Conservation (phyloP, 2,113 vertebrate genomes). For the Alligator sinensis region DNA sequence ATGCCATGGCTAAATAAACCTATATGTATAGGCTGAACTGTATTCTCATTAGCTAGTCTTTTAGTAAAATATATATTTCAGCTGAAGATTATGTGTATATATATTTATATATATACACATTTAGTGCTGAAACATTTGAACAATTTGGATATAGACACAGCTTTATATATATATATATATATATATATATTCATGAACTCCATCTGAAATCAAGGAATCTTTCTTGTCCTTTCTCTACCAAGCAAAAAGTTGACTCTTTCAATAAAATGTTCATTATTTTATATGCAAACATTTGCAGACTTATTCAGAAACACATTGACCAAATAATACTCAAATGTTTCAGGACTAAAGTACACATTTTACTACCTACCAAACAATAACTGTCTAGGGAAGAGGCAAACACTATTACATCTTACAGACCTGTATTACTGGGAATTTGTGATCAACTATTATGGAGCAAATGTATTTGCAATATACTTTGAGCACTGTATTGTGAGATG, state of each 20-base stretch:
- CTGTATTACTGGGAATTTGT: neutral
- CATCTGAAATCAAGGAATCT: neutral
- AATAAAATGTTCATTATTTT: neutral
- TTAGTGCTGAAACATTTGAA: too few relatives aligned
- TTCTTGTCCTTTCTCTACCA: neutral
- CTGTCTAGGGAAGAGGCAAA: neutral
- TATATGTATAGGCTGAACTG: neutral
- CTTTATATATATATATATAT: neutral
- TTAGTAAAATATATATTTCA: neutral
- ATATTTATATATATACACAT: too few relatives aligned
- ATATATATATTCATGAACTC: neutral
- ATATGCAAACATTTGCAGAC: neutral
- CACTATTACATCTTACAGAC: neutral
- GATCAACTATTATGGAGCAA: neutral
- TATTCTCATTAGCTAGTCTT: neutral
- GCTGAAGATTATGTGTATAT: too few relatives aligned
- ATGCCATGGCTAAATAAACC: neutral
- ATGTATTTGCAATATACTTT: neutral
- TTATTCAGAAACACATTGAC: neutral
- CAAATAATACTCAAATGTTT: neutral
- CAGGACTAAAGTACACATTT: neutral
- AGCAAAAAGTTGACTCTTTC: neutral
- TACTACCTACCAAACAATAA: neutral
- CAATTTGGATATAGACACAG: too few relatives aligned
- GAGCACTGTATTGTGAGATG: neutral